Evolutionary conservation across 2,888 invertebrate genomes (phyloP), one percentile per base, ranked within the genome.

Genomic region (Troides helena): DNA sequence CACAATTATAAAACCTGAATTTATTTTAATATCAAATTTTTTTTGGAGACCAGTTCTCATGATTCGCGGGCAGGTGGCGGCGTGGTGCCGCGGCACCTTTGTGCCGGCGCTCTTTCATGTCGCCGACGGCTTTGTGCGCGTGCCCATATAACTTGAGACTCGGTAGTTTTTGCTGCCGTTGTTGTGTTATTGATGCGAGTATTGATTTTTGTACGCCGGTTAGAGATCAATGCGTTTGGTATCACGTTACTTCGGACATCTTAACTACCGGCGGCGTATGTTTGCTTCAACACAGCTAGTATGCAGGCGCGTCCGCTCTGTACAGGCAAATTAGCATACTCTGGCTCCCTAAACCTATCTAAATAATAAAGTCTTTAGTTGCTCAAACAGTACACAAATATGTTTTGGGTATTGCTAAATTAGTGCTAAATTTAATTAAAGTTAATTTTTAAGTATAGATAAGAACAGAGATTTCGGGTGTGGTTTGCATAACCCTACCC

Each of bases 31-130:
- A 67, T 70, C 59, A 67, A 57, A 61, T 63, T 67, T 73, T 81
- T 83, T 83, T 83, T 83, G 78, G 77, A 80, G 80, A 82, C 80
- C 79, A 82, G 84, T 90, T 91, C 90, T 87, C 90, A 90, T 89
- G 90, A 86, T 89, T 88, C 86, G 85, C 85, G 83, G 87, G 87
- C 92, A 92, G 92, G 92, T 91, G 92, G 89, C 85, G 86, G 85
- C 83, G 84, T 83, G 81, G 86, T 77, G 77, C 81, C 79, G 87
- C 89, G 90, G 91, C 84, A 75, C 82, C 85, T 90, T 88, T 89
- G 85, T 81, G 79, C 73, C 63, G 72, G 53, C 72, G 71, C 74
- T 71, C 82, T 89, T 88, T 90, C 86, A 90, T 87, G 81, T 83
- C 74, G 84, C 92, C 92, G 90, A 18, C 81, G 78, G 80, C 83